Percentiles rank a stretch among this genome's conserved stretches.
phyloP scores from a whole-genome alignment of 2,797 vertebrate species.

The Sciurus carolinensis region DNA sequence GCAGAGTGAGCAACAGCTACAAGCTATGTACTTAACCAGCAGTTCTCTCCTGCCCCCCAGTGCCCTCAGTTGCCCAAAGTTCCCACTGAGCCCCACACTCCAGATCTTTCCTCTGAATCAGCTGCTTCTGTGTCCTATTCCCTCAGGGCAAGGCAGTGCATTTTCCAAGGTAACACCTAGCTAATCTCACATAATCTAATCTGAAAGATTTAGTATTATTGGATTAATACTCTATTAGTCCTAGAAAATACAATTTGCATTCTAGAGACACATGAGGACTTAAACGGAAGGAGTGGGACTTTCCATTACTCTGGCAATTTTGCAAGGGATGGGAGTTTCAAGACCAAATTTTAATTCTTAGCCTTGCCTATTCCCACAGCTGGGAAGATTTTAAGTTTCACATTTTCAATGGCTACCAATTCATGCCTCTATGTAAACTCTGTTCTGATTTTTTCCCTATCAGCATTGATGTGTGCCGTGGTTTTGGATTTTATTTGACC shows the following conservation, averaged over 20 bases:
- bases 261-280: conserved; percentile 56
- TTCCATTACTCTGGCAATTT: conserved; percentile 49
- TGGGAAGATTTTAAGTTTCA: conserved; percentile 35
- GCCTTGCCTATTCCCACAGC: conserved; percentile 55
- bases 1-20: not conserved
- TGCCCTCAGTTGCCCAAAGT: conserved; percentile 7
- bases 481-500: not conserved
- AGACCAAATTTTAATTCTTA: conserved; percentile 52
- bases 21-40: not conserved
- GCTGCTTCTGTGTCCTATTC: not conserved
- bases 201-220: conserved; percentile 63
- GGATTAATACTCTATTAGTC: conserved; percentile 52
- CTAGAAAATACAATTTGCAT: conserved; percentile 74
- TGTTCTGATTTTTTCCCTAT: not conserved
- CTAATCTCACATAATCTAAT: conserved; percentile 71
- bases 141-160: conserved; percentile 41
- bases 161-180: conserved; percentile 76
- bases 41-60: conserved; percentile 76
- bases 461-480: not conserved
- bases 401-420: conserved; percentile 31
- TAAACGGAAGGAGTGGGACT: conserved; percentile 55
- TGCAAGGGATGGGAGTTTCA: conserved; percentile 53
- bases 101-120: not conserved
- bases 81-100: not conserved
- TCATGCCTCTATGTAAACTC: not conserved